A percentile compares a stretch with the other conserved stretches of the same genome.
These are phyloP conservation scores for Cheilinus undulatus DNA, from an alignment of 2,113 vertebrate genomes.

Conservation along the genomic window DNA sequence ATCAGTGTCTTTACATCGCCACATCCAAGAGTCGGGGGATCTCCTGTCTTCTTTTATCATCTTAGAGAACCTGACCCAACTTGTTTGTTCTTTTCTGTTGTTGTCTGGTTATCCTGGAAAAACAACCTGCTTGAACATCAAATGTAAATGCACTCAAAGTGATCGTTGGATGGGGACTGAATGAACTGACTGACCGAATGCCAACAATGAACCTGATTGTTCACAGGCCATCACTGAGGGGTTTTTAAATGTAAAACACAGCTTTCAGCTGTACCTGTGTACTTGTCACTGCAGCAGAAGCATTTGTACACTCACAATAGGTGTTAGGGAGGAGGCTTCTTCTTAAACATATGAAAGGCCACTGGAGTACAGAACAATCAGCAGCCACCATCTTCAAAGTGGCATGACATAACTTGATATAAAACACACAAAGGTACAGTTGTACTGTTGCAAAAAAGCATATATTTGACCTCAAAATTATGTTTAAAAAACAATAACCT, in stretches of 20 bases:
- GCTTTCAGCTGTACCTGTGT: not conserved
- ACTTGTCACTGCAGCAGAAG: constrained; percentile 11
- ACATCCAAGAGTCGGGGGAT: constrained; percentile 3
- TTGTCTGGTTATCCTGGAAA: not conserved
- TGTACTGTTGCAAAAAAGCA: too few species aligned
- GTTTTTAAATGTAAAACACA: constrained; percentile 45
- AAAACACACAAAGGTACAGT: too few species aligned
- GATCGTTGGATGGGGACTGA: constrained; percentile 39
- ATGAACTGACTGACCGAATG: constrained; percentile 38
- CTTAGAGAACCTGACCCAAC: not conserved
- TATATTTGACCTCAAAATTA: too few species aligned
- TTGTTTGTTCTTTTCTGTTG: not conserved
- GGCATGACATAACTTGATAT: not conserved
- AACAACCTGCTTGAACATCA: constrained; percentile 25
- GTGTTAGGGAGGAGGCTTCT: constrained; percentile 16
- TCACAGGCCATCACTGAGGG: constrained; percentile 3
- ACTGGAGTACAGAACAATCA: not conserved
- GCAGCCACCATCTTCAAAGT: not conserved
- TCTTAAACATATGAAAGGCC: constrained; percentile 15
- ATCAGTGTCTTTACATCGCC: not conserved
- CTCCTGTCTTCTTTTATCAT: constrained; percentile 15
- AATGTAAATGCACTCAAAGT: constrained; percentile 61
- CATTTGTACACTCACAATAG: not conserved
- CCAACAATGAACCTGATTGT: constrained; percentile 34
- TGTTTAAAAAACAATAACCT: not conserved